Evolutionary conservation across 2,113 vertebrate genomes (phyloP).

Genomic region (Centropus bengalensis): DNA sequence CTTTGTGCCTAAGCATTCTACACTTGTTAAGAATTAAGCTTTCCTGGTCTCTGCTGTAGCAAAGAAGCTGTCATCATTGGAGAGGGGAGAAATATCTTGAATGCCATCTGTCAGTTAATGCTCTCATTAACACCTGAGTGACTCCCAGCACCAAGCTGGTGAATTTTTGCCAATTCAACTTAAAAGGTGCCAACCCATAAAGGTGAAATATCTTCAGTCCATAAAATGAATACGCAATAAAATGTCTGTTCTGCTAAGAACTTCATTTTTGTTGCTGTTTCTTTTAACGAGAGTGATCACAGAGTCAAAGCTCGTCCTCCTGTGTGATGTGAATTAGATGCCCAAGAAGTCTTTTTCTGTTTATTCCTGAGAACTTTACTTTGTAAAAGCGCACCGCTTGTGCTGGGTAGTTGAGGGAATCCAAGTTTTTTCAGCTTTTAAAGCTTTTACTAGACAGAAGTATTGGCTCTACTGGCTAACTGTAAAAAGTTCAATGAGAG

Average conservation of each 20-base stretch:
- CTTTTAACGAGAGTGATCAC: neutral
- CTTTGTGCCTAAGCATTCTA: conserved; percentile 59
- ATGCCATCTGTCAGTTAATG: conserved; percentile 62
- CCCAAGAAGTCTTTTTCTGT: neutral
- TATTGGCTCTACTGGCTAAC: neutral
- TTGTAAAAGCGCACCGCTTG: neutral
- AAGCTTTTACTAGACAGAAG: neutral
- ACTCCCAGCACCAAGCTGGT: conserved; percentile 47
- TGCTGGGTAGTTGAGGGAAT: neutral
- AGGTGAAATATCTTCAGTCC: conserved; percentile 56
- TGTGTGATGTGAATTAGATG: neutral
- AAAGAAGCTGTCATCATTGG: conserved; percentile 21
- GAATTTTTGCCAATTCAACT: conserved; percentile 45
- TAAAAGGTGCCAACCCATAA: conserved; percentile 40
- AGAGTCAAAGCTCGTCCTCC: neutral
- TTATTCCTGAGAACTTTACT: neutral
- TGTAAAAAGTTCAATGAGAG: neutral
- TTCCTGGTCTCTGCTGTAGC: conserved; percentile 39
- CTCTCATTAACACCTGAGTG: conserved; percentile 71
- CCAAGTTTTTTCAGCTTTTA: neutral
- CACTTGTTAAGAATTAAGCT: conserved; percentile 51
- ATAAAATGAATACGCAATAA: conserved; percentile 48
- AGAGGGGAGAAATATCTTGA: conserved; percentile 48
- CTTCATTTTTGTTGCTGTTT: neutral
- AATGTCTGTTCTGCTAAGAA: neutral